Conservation (phyloP, 2,888 invertebrate genomes). For the Diachrysia chrysitis region DNA sequence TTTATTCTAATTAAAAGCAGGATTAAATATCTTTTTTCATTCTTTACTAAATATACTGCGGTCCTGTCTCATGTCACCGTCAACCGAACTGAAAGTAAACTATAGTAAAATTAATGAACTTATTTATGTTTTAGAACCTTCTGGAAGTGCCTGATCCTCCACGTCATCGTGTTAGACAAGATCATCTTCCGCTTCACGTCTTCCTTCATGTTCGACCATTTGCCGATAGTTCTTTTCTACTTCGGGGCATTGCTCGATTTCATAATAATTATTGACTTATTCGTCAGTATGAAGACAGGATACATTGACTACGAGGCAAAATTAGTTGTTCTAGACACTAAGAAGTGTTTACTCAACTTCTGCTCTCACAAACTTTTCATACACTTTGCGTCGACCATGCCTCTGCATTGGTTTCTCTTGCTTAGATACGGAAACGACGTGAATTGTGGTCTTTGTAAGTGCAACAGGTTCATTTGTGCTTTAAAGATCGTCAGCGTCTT, state of each 20-base stretch:
- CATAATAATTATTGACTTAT: constrained; percentile 40
- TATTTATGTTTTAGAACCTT: constrained; percentile 34
- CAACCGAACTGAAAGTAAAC: no score
- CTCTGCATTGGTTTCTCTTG: not conserved
- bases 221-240: constrained; percentile 14
- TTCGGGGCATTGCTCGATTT: constrained; percentile 30
- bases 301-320: constrained; percentile 23
- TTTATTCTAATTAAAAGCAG: no score
- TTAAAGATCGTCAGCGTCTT: constrained; percentile 54
- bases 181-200: constrained; percentile 37
- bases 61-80: no score
- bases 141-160: constrained; percentile 42
- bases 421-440: not conserved
- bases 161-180: constrained; percentile 38
- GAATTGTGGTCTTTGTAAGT: not conserved
- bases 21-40: no score
- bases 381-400: not conserved
- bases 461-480: not conserved
- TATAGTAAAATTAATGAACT: not conserved
- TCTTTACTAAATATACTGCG: no score
- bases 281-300: constrained; percentile 41
- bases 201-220: constrained; percentile 24
- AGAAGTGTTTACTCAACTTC: not conserved
- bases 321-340: not conserved
- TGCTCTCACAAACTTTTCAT: not conserved